These are phyloP conservation scores for Spermophilus dauricus DNA, from an alignment of 2,113 vertebrate species.

Conservation along the genomic window DNA sequence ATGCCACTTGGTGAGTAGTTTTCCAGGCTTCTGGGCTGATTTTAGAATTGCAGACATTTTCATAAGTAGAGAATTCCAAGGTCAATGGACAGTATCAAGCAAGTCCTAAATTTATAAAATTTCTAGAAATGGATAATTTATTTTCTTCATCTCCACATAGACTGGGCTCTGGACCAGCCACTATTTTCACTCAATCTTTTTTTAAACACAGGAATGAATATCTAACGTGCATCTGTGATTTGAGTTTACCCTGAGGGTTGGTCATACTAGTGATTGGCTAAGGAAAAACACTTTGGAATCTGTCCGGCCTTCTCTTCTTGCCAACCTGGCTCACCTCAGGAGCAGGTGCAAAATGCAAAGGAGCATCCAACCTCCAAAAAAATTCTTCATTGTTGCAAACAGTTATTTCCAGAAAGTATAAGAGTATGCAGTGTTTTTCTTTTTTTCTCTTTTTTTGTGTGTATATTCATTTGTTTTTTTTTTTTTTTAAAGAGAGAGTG, in stretches of 20 bases:
- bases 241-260: conserved; percentile 55
- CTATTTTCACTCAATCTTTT: conserved; percentile 73
- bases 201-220: conserved; percentile 59
- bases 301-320: conserved; percentile 5
- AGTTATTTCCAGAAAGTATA: background rate
- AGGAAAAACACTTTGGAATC: conserved; percentile 75
- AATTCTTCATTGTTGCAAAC: conserved; percentile 2
- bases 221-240: conserved; percentile 64
- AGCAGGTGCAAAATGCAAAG: conserved; percentile 57
- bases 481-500: too few species aligned
- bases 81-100: conserved; percentile 77
- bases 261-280: conserved; percentile 64
- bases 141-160: conserved; percentile 49
- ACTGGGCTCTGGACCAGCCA: conserved; percentile 66
- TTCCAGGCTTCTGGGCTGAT: conserved; percentile 82
- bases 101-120: conserved; percentile 83
- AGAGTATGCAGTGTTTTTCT: background rate
- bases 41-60: conserved; percentile 67
- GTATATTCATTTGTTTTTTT: background rate
- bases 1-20: conserved; percentile 86
- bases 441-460: background rate
- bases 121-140: conserved; percentile 81
- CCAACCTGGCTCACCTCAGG: conserved; percentile 70
- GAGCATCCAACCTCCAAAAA: background rate
- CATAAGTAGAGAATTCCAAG: conserved; percentile 67